A percentile compares a stretch with the other conserved stretches of the same genome.
phyloP scores from a whole-genome alignment of 2,113 vertebrate genomes.

The Boleophthalmus pectinirostris region DNA sequence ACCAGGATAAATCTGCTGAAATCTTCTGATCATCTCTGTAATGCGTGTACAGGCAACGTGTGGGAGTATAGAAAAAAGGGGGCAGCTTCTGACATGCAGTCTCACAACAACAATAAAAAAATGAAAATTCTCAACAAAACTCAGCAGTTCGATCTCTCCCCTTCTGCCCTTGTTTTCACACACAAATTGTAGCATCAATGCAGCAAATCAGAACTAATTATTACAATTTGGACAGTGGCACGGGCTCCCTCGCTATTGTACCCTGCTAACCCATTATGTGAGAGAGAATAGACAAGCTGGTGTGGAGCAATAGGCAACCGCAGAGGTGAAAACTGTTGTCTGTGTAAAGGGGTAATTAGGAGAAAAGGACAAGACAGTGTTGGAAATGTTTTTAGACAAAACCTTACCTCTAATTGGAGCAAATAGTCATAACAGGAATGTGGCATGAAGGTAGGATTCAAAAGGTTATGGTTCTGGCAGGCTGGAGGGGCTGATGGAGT shows the following conservation, averaged over 20 bases:
- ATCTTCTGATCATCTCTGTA: slow-evolving; percentile 56
- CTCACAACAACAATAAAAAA: slow-evolving; percentile 3
- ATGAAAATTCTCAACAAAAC: slow-evolving; percentile 27
- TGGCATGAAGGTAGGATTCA: slow-evolving; percentile 2
- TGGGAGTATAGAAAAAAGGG: slow-evolving; percentile 30
- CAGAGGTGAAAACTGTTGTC: slow-evolving; percentile 39
- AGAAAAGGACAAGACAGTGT: not conserved
- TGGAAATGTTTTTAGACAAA: not conserved
- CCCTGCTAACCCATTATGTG: slow-evolving; percentile 21
- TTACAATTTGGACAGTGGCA: slow-evolving; percentile 37
- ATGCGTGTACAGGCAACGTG: slow-evolving; percentile 27
- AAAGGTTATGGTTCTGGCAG: not conserved
- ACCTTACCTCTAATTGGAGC: not conserved
- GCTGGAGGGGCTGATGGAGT: not conserved
- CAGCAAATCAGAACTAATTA: slow-evolving; percentile 44
- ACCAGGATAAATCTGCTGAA: slow-evolving; percentile 56
- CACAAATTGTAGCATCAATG: slow-evolving; percentile 32
- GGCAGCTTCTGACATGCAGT: slow-evolving; percentile 23
- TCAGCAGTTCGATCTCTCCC: slow-evolving; percentile 1
- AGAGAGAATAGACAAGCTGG: slow-evolving; percentile 25
- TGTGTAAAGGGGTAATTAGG: slow-evolving; percentile 28
- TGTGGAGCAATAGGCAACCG: slow-evolving; percentile 18
- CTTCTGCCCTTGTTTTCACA: slow-evolving; percentile 16
- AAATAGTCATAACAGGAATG: not conserved
- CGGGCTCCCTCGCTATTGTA: not conserved